Evolutionary conservation across 2,113 vertebrate genomes (phyloP).

Genomic region (Erythrocercus mccallii): DNA sequence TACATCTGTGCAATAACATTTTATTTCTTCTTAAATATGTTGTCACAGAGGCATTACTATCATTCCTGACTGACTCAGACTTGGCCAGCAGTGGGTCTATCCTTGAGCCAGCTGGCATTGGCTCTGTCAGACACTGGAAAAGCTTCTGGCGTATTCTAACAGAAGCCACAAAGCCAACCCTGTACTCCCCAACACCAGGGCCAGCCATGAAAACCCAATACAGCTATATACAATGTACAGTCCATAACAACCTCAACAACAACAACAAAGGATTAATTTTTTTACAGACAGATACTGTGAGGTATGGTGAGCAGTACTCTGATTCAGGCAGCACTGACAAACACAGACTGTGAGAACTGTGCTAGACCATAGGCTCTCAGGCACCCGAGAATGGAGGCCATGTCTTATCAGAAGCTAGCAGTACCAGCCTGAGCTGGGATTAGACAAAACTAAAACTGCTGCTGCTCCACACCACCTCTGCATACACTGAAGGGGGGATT

Average conservation of each 20-base stretch:
- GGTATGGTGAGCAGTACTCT: fast-evolving
- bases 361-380: background rate
- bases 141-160: background rate
- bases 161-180: background rate
- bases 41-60: background rate
- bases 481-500: fast-evolving
- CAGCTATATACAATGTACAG: no score
- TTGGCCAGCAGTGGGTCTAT: background rate
- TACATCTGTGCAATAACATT: background rate
- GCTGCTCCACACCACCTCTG: background rate
- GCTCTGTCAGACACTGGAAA: background rate
- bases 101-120: background rate
- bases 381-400: background rate
- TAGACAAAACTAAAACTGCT: background rate
- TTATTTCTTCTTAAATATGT: background rate
- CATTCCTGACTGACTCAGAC: background rate
- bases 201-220: background rate
- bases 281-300: background rate
- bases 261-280: background rate
- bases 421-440: background rate
- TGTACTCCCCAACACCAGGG: fast-evolving
- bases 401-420: background rate
- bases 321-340: background rate
- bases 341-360: background rate
- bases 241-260: background rate